phyloP scores from a whole-genome alignment of 2,113 vertebrate species.

The Nymphicus hollandicus region DNA sequence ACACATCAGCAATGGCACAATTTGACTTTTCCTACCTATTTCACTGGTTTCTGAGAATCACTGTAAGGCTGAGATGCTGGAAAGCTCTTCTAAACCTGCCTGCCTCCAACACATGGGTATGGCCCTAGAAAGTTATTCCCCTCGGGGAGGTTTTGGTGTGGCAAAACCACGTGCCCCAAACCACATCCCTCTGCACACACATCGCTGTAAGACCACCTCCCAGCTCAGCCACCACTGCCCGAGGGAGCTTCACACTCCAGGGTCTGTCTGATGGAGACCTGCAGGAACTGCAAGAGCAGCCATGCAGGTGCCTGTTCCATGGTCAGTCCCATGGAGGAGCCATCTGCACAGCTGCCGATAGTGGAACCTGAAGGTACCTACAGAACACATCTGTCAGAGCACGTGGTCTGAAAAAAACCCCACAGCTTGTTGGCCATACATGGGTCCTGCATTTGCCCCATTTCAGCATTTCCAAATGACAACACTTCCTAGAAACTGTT shows the following conservation, averaged over 20 bases:
- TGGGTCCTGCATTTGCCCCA: not conserved
- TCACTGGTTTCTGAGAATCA: not conserved
- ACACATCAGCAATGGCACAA: not conserved
- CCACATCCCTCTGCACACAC: not conserved
- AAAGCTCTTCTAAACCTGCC: not conserved
- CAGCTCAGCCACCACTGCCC: not conserved
- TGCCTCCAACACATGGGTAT: rapidly evolving
- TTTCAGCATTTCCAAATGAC: not conserved
- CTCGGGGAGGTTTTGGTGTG: not conserved
- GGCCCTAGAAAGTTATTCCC: not conserved
- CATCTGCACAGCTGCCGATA: not conserved
- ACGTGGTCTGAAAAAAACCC: not conserved
- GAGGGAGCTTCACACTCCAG: rapidly evolving
- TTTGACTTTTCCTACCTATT: not conserved
- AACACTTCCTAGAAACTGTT: not conserved
- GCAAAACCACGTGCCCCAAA: not conserved
- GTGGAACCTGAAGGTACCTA: not conserved
- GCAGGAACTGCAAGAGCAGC: not conserved
- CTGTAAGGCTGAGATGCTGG: not conserved
- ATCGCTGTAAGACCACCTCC: not conserved
- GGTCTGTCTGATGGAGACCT: not conserved
- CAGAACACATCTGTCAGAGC: not conserved
- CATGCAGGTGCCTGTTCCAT: rapidly evolving
- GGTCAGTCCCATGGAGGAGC: rapidly evolving
- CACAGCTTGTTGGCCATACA: rapidly evolving